phyloP scores from a whole-genome alignment of 2,888 invertebrate genomes.

The Tupiocoris notatus region DNA sequence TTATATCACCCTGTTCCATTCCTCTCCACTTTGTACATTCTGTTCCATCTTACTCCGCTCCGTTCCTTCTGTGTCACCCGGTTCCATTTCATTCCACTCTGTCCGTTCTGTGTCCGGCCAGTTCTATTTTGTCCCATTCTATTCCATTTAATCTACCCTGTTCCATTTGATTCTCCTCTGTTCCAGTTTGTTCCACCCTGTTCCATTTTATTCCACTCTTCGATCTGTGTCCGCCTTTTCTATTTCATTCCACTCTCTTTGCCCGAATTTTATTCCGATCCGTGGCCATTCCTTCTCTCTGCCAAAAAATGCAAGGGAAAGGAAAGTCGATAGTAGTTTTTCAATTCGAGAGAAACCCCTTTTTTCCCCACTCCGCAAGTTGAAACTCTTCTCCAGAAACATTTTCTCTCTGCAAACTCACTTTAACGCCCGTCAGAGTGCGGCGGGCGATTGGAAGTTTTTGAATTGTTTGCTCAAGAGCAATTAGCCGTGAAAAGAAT shows the following conservation, averaged over 20 bases:
- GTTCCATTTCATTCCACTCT: neutral
- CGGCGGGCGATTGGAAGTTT: no score
- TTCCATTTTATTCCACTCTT: neutral
- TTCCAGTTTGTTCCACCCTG: neutral
- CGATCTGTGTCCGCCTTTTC: neutral
- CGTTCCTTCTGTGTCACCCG: neutral
- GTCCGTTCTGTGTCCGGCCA: neutral
- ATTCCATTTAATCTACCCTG: neutral
- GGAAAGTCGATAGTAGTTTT: no score
- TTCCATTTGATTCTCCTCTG: neutral
- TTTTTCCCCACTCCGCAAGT: no score
- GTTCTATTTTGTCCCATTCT: neutral
- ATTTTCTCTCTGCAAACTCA: no score
- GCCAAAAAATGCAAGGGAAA: no score
- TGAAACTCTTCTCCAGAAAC: no score
- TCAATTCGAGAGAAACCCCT: no score
- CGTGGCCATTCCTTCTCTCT: neutral
- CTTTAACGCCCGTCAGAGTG: no score
- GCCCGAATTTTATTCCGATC: neutral
- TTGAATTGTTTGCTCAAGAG: neutral
- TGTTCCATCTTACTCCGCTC: neutral
- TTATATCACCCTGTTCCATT: no score
- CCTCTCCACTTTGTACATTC: neutral
- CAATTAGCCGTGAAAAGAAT: neutral
- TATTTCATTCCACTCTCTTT: neutral